Conservation (phyloP, 2,888 invertebrate species). For the Ichneumoninae sp. region DNA sequence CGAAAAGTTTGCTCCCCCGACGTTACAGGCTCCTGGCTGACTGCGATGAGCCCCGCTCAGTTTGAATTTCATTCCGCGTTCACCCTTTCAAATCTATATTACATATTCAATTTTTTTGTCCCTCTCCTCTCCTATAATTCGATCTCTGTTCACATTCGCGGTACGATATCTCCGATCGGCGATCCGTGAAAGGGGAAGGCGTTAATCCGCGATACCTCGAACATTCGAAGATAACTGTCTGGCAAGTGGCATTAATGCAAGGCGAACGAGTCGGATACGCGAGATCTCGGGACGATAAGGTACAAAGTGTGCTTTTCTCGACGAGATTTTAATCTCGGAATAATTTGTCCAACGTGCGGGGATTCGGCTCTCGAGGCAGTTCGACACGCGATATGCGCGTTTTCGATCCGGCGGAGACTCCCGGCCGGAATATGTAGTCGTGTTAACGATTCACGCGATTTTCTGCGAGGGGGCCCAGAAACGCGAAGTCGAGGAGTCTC, state of each 20-base stretch:
- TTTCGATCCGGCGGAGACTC: conserved; percentile 42
- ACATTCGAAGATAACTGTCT: conserved; percentile 6
- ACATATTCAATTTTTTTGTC: background rate
- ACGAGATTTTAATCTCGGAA: conserved; percentile 54
- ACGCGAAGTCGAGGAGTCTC: conserved; percentile 39
- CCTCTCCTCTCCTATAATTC: background rate
- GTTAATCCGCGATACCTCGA: conserved; percentile 13
- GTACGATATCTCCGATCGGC: conserved; percentile 14
- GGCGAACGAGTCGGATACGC: conserved; percentile 1
- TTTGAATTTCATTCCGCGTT: conserved; percentile 9
- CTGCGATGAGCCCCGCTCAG: background rate
- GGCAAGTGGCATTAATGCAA: conserved; percentile 2
- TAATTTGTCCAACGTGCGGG: conserved; percentile 52
- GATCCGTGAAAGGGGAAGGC: conserved; percentile 10
- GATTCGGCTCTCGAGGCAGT: conserved; percentile 43
- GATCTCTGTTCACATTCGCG: background rate
- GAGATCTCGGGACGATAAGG: conserved; percentile 30
- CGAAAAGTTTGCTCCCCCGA: conserved; percentile 32
- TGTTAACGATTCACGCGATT: conserved; percentile 59
- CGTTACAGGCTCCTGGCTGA: background rate
- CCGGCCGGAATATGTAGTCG: background rate
- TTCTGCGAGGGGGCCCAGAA: conserved; percentile 21
- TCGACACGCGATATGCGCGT: conserved; percentile 63
- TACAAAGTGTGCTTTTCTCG: conserved; percentile 15
- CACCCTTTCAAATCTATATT: background rate